phyloP scores from a whole-genome alignment of 1,140 invertebrate species.

The Sminthurides bifidus region DNA sequence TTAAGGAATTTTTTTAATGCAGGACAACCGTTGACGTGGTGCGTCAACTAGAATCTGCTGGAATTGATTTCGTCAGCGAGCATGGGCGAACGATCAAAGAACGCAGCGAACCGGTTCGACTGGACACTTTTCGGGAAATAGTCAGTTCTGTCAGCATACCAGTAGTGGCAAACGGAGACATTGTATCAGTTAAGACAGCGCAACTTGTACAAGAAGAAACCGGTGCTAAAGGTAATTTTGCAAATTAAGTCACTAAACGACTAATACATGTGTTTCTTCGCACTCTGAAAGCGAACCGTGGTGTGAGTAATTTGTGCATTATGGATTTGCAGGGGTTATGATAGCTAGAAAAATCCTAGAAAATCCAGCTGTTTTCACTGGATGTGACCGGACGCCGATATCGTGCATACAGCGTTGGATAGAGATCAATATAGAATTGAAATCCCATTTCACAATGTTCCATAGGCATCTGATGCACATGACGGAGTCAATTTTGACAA shows the following conservation, averaged over 20 bases:
- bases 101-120: constrained; percentile 62
- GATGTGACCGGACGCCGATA: constrained; percentile 52
- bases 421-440: constrained; percentile 49
- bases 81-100: constrained; percentile 79
- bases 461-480: constrained; percentile 92
- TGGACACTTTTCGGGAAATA: constrained; percentile 58
- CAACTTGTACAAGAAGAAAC: constrained; percentile 50
- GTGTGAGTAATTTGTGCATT: constrained; percentile 14
- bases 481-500: constrained; percentile 42
- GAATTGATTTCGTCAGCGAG: constrained; percentile 74
- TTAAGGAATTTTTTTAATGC: constrained; percentile 1
- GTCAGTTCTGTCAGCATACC: constrained; percentile 60
- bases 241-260: neutral
- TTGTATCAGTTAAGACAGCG: constrained; percentile 49
- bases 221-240: constrained; percentile 60
- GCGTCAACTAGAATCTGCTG: constrained; percentile 65
- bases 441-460: constrained; percentile 62
- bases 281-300: neutral
- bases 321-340: constrained; percentile 65
- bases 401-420: constrained; percentile 78
- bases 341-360: constrained; percentile 72
- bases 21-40: constrained; percentile 57
- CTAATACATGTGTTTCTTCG: neutral
- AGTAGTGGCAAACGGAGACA: constrained; percentile 73
- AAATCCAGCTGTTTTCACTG: constrained; percentile 80